Base-by-base conservation (phyloP, 2,888 invertebrate genomes). In the Limnephilus marmoratus region DNA sequence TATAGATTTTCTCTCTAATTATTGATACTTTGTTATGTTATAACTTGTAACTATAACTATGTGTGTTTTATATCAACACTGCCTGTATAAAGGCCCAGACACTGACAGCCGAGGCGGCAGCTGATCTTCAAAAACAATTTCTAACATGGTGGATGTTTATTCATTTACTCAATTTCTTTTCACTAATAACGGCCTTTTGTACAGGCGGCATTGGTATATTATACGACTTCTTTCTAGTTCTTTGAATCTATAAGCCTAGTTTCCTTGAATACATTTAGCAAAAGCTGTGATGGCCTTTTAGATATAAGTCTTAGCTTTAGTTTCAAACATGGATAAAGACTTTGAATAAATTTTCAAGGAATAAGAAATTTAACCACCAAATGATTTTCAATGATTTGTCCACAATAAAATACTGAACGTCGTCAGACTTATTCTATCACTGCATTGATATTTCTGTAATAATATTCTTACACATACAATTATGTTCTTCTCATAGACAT, bases 261-360 rank as follows among this genome's bases (percentile, higher is more conserved):
- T 85, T 45, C 81, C 37, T 92, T 87, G 81, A 29, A 45, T 92
- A 90, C 68, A 41, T 90, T 68, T 92, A 92, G 92, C 89, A 91
- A 91, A 91, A 89, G 92, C 92, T 92, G 92, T 92, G 92, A 92
- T 92, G 90, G 91, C 92, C 92, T 83, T 89, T 90, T 90, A 86
- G 34, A 29, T 37, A 29, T 92, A 81, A 88, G 41, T 68, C 68
- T 24, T 68, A 68, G 68, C 7, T 68, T 68, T 68, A 68, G 68
- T 24, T 68, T 24, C 24, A 68, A 68, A 68, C n/a, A 68, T 68
- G 68, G 68, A 68, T 68, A 68, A 68, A 68, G 53, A 53, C 53
- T 68, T n/a, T n/a, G 68, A 68, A 68, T 68, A 68, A 68, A 24
- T 68, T 68, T 68, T 68, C 24, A 9, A 7, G 7, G 7, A 24